These are phyloP conservation scores for Chionoecetes opilio DNA, from an alignment of 1,140 invertebrate genomes.

Conservation along the genomic window DNA sequence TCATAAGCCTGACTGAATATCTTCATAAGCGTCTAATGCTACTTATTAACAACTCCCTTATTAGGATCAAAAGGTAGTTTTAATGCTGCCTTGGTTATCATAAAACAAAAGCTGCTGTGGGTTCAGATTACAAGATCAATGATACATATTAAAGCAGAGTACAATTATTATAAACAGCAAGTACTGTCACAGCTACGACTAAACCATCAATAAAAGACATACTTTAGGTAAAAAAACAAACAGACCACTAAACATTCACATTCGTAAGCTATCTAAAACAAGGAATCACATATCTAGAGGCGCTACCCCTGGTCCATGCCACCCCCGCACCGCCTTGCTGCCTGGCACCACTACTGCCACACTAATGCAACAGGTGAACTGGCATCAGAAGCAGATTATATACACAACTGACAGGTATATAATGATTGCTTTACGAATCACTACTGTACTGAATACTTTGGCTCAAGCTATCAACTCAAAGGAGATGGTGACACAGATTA, in stretches of 20 bases:
- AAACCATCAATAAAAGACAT: background rate
- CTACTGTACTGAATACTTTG: constrained; percentile 70
- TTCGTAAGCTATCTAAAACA: constrained; percentile 41
- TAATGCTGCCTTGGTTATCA: background rate
- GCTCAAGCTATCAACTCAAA: background rate
- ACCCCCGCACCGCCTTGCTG: constrained; percentile 67
- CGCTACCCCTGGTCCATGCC: constrained; percentile 53
- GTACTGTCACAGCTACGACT: background rate
- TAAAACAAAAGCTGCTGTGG: background rate
- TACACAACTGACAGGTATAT: constrained; percentile 13
- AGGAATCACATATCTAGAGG: background rate
- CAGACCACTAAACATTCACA: constrained; percentile 42
- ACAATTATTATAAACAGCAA: background rate
- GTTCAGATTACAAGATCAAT: background rate
- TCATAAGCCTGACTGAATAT: too few relatives aligned
- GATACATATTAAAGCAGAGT: background rate
- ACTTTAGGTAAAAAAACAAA: background rate
- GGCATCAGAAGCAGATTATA: constrained; percentile 77
- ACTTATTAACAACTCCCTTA: background rate
- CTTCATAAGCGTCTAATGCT: background rate
- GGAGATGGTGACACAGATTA: background rate
- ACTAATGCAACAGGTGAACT: constrained; percentile 66
- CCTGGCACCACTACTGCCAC: constrained; percentile 63
- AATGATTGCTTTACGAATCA: constrained; percentile 44
- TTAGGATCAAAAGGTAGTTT: background rate